phyloP scores from a whole-genome alignment of 2,888 invertebrate species.

The Amorpha juglandis region DNA sequence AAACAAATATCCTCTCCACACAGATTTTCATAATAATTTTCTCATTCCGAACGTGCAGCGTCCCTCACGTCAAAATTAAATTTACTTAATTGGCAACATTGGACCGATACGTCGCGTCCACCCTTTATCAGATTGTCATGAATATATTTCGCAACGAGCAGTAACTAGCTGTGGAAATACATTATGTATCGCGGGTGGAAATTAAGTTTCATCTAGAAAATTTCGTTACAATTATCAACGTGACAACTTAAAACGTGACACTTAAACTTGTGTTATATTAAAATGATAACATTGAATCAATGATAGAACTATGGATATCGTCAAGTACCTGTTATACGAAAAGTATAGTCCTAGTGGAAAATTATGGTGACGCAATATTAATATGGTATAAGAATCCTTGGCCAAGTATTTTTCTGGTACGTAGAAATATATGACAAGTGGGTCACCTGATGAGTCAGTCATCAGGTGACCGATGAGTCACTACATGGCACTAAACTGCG shows the following conservation, averaged over 20 bases:
- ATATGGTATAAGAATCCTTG: too few species aligned
- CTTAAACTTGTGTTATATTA: background rate
- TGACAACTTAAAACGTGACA: too few species aligned
- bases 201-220: background rate
- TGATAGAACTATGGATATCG: too few species aligned
- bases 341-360: too few species aligned
- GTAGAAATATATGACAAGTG: too few species aligned
- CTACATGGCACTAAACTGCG: too few species aligned
- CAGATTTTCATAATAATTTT: slow-evolving; percentile 10
- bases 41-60: background rate
- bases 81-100: slow-evolving; percentile 21
- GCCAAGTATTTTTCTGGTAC: too few species aligned
- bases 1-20: background rate
- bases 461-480: too few species aligned
- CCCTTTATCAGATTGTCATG: slow-evolving; percentile 9
- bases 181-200: background rate
- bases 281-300: too few species aligned
- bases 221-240: background rate
- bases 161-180: background rate
- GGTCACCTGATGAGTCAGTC: too few species aligned
- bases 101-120: slow-evolving; percentile 3
- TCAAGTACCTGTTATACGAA: too few species aligned
- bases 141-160: background rate
- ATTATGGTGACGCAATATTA: too few species aligned
- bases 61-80: slow-evolving; percentile 19